Base-by-base conservation (phyloP, 2,797 vertebrate species). In the Syndactyla subalaris region DNA sequence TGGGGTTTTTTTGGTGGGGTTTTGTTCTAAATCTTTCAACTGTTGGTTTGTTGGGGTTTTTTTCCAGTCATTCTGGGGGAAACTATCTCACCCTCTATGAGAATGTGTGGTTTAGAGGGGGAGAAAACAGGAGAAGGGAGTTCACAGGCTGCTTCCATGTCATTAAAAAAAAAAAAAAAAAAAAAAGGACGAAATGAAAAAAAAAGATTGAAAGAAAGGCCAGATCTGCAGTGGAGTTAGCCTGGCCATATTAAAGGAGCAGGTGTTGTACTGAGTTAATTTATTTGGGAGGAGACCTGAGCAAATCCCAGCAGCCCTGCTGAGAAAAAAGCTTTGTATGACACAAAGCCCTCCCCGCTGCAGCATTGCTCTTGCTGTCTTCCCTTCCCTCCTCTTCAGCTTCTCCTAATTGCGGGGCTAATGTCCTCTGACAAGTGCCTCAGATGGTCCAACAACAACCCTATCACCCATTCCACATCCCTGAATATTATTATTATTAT, bases 301-400 rank as follows among this genome's bases (percentile, higher is more conserved):
- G 91, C 85, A 94, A 94, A 96, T 96, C 95, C 94, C 89, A 89
- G 89, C 93, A 95, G 36, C 86, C 83, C 93, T 2, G 6, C 92
- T 70, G 67, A 89, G 71, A 72, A 81, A 70, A 94, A 83, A 76
- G 52, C 81, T 93, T 89, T 95, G 73, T 94, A 23, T 3, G 83
- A 88, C 71, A 93, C 73, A 96, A 94, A 96, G 89, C 94, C 81
- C 73, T 63, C 87, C 75, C n/a, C 9, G 4, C 78, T 26, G 51
- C 78, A 91, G 30, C 66, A 5, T 54, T 73, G 30, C 22, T 84
- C 57, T 54, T 39, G 43, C 70, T 74, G 61, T n/a, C 89, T 87
- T 76, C 46, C 73, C 63, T 88, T 91, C 74, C 72, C 58, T 85
- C 48, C 66, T 83, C 75, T 92, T 70, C 79, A 49, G 32, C 67